Evolutionary conservation across 2,888 invertebrate species (phyloP).

Genomic region (Drosophila anceps): DNA sequence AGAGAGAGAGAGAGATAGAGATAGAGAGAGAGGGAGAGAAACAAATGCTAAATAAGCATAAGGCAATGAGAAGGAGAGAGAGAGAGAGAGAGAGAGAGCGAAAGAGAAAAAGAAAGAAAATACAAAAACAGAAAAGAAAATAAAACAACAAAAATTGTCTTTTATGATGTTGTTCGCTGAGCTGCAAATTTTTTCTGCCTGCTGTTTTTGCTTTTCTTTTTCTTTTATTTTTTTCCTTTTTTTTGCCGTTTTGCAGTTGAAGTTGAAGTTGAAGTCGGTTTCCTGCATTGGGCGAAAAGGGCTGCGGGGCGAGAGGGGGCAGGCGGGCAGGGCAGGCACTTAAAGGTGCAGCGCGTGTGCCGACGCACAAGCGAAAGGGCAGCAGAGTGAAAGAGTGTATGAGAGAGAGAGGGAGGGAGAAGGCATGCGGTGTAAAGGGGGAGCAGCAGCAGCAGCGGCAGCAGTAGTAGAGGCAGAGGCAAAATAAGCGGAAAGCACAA

Average conservation of each 20-base stretch:
- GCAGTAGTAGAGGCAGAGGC: background rate
- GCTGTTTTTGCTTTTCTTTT: background rate
- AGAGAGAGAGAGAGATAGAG: slow-evolving; percentile 8
- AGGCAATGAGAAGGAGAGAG: slow-evolving; percentile 28
- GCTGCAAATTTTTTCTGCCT: slow-evolving; percentile 39
- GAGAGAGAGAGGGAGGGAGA: background rate
- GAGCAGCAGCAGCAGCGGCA: background rate
- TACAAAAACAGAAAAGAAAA: slow-evolving; percentile 14
- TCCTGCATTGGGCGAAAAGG: slow-evolving; percentile 59
- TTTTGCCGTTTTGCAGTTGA: slow-evolving; percentile 39
- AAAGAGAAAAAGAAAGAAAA: background rate
- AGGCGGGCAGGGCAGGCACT: slow-evolving; percentile 45
- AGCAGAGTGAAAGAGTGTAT: slow-evolving; percentile 10
- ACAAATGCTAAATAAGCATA: slow-evolving; percentile 71
- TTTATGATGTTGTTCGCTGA: slow-evolving; percentile 64
- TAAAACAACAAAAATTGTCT: slow-evolving; percentile 70
- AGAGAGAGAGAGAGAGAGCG: background rate
- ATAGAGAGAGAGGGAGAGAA: slow-evolving; percentile 2
- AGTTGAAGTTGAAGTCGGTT: slow-evolving; percentile 46
- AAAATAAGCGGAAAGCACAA: slow-evolving; percentile 80
- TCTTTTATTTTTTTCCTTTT: slow-evolving; percentile 7
- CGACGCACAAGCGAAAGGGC: slow-evolving; percentile 64
- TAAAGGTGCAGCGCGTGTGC: slow-evolving; percentile 79
- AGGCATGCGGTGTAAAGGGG: no score
- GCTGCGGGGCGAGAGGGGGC: background rate